phyloP scores from a whole-genome alignment of 2,888 invertebrate species.

The Xanthostigma xanthostigma region DNA sequence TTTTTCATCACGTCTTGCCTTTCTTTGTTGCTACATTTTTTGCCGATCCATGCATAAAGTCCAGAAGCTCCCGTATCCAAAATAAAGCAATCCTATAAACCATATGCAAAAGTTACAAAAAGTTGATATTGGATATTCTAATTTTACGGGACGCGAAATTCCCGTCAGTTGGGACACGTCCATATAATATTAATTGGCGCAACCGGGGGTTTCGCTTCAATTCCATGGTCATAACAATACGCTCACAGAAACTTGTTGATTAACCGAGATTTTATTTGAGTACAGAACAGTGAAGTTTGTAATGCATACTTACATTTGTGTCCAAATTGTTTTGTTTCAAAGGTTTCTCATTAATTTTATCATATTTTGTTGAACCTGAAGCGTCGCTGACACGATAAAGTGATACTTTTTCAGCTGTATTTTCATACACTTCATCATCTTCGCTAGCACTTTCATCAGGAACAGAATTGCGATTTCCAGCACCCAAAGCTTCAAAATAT shows the following conservation, averaged over 20 bases:
- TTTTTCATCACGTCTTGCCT: constrained; percentile 59
- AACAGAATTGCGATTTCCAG: constrained; percentile 49
- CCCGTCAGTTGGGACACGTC: no score
- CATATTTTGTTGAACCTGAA: constrained; percentile 46
- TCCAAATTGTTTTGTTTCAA: constrained; percentile 54
- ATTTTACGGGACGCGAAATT: background rate
- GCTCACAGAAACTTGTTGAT: no score
- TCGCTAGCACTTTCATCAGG: constrained; percentile 58
- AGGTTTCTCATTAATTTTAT: constrained; percentile 54
- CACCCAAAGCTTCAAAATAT: constrained; percentile 71
- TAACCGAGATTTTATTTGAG: background rate
- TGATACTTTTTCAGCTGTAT: constrained; percentile 45
- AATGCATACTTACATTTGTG: constrained; percentile 37
- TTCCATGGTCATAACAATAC: background rate
- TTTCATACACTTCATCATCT: constrained; percentile 62
- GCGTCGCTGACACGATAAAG: constrained; percentile 59
- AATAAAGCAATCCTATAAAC: constrained; percentile 58
- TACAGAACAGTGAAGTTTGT: background rate
- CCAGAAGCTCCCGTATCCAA: constrained; percentile 64
- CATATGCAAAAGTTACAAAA: no score
- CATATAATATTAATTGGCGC: no score
- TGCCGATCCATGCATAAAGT: constrained; percentile 76
- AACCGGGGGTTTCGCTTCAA: no score
- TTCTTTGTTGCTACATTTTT: constrained; percentile 54
- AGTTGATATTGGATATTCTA: no score